A percentile compares a stretch with the other conserved stretches of the same genome.
Evolutionary conservation across 2,888 invertebrate genomes (phyloP).

Genomic region (Zonitis immaculata): DNA sequence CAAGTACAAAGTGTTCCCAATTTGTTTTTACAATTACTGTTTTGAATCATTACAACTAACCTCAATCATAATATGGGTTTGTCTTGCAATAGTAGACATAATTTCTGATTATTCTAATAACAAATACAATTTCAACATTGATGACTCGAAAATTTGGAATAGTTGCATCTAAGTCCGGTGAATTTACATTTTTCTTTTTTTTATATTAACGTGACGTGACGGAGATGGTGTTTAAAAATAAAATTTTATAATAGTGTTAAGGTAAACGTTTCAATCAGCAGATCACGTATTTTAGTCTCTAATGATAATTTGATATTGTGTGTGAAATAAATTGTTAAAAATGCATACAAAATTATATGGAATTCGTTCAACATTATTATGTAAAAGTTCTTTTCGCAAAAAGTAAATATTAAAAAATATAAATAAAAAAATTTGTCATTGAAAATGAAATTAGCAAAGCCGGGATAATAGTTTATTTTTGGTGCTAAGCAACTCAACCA

Average conservation of each 20-base stretch:
- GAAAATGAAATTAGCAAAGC: not conserved
- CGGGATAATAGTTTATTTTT: conserved; percentile 12
- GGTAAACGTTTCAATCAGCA: conserved; percentile 11
- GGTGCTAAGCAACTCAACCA: conserved; percentile 9
- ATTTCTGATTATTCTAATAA: not conserved
- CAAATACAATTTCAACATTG: conserved; percentile 5
- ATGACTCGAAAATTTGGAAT: not conserved
- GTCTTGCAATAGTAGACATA: not conserved
- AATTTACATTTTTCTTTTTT: conserved; percentile 7
- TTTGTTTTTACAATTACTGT: not conserved
- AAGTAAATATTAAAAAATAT: not conserved
- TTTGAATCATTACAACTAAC: not conserved
- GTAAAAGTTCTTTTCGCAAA: not conserved
- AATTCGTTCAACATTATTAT: conserved; percentile 3
- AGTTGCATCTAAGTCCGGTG: not conserved
- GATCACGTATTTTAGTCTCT: conserved; percentile 8
- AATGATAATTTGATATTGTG: conserved; percentile 19
- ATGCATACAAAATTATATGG: conserved; percentile 13
- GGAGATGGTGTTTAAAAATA: not conserved
- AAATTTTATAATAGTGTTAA: conserved; percentile 8
- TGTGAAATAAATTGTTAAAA: conserved; percentile 15
- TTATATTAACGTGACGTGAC: conserved; percentile 10
- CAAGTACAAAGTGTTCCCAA: conserved; percentile 14
- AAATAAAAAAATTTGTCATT: not conserved
- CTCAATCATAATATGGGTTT: not conserved